phyloP scores from a whole-genome alignment of 2,113 vertebrate species.

The Xyrauchen texanus region DNA sequence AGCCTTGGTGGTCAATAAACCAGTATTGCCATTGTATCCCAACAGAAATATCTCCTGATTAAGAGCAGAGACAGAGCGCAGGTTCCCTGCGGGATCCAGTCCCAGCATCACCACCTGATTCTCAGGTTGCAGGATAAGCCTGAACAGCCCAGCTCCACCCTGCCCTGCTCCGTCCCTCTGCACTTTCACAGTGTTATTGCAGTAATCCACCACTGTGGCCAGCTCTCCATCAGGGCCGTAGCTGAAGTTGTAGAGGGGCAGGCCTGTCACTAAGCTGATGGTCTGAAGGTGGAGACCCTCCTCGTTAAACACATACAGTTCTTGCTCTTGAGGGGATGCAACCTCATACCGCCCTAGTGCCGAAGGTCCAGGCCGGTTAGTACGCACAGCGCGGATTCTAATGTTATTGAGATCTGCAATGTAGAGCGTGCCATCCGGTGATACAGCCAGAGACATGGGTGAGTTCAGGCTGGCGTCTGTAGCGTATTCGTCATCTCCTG shows the following conservation, averaged over 20 bases:
- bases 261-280: slow-evolving; percentile 91
- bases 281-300: slow-evolving; percentile 95
- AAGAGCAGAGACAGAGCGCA: slow-evolving; percentile 88
- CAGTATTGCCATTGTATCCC: slow-evolving; percentile 90
- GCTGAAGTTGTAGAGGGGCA: slow-evolving; percentile 94
- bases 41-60: slow-evolving; percentile 92
- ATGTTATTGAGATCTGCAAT: slow-evolving; percentile 98
- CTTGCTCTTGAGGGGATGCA: slow-evolving; percentile 93
- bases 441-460: slow-evolving; percentile 92
- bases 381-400: slow-evolving; percentile 91
- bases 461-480: slow-evolving; percentile 94
- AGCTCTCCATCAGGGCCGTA: slow-evolving; percentile 86
- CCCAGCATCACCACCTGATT: slow-evolving; percentile 93
- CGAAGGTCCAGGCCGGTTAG: slow-evolving; percentile 84
- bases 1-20: slow-evolving; percentile 93
- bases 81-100: slow-evolving; percentile 84
- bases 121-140: slow-evolving; percentile 91
- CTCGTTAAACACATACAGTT: slow-evolving; percentile 92
- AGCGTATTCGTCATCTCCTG: slow-evolving; percentile 94
- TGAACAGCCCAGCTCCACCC: slow-evolving; percentile 80
- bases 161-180: slow-evolving; percentile 83
- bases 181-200: slow-evolving; percentile 90
- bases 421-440: slow-evolving; percentile 93
- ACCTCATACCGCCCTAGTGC: slow-evolving; percentile 89
- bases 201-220: slow-evolving; percentile 86